Conservation (phyloP, 2,113 vertebrate species). For the Hystrix cristata region DNA sequence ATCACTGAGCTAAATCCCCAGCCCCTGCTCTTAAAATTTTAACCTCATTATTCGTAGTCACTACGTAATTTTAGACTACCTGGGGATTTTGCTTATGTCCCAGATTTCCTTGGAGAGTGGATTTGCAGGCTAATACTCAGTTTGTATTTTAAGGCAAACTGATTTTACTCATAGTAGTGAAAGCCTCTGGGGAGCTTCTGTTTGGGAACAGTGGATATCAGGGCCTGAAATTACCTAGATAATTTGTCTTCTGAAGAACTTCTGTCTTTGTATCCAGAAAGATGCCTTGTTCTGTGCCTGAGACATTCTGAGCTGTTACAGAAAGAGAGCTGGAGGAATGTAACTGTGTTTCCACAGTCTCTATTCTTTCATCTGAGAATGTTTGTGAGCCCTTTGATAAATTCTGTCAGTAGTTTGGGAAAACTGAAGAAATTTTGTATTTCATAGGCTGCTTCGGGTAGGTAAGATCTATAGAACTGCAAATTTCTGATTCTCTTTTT, state of each 20-base stretch:
- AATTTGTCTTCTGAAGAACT: neutral
- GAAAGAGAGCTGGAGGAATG: neutral
- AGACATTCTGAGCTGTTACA: neutral
- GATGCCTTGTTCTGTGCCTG: neutral
- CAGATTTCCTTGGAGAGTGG: constrained; percentile 4
- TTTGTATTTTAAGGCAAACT: constrained; percentile 43
- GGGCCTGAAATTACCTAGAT: neutral
- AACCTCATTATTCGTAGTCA: constrained; percentile 48
- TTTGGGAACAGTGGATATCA: neutral
- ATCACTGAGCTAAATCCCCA: too few species aligned
- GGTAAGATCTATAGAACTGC: neutral
- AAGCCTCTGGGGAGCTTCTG: neutral
- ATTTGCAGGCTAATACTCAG: neutral
- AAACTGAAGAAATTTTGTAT: neutral
- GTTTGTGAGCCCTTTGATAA: neutral
- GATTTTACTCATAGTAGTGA: neutral
- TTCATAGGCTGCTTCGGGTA: neutral
- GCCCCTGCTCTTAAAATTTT: neutral
- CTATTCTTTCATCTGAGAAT: neutral
- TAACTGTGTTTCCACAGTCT: neutral
- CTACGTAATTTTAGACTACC: neutral
- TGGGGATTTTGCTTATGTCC: neutral
- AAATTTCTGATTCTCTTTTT: neutral
- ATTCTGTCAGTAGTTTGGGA: neutral
- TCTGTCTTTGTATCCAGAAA: neutral